These are phyloP conservation scores for Neosalanx taihuensis DNA, from an alignment of 2,797 vertebrate genomes.

Conservation along the genomic window DNA sequence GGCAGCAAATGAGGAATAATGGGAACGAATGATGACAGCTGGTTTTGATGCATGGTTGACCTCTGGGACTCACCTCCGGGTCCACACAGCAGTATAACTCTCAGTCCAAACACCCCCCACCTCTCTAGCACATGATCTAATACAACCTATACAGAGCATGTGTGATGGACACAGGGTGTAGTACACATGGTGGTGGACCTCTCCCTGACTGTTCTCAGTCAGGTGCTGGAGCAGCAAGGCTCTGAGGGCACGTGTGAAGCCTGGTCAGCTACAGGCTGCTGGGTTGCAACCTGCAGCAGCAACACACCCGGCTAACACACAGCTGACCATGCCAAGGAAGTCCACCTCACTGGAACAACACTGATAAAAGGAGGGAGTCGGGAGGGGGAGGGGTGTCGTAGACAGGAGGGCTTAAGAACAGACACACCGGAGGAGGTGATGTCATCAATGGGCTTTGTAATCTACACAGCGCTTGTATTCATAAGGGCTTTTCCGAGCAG, in stretches of 20 bases:
- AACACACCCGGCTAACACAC: constrained; percentile 50
- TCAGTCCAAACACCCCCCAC: too few relatives aligned
- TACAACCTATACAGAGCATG: too few relatives aligned
- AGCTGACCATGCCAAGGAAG: constrained; percentile 68
- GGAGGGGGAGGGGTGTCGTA: constrained; percentile 33
- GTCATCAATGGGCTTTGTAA: constrained; percentile 49
- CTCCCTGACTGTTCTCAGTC: constrained; percentile 3
- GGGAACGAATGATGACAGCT: constrained; percentile 51
- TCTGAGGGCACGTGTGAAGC: constrained; percentile 15
- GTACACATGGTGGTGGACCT: background rate
- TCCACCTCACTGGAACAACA: constrained; percentile 74
- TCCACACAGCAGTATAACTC: background rate
- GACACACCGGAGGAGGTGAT: constrained; percentile 54
- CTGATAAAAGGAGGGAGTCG: constrained; percentile 63
- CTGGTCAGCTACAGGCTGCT: constrained; percentile 39
- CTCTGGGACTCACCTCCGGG: constrained; percentile 29
- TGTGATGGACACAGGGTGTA: too few relatives aligned
- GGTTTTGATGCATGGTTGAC: constrained; percentile 32
- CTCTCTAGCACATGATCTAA: too few relatives aligned
- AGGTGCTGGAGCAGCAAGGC: background rate
- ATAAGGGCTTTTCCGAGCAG: constrained; percentile 22
- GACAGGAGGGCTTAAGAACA: constrained; percentile 42
- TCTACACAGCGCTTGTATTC: constrained; percentile 28
- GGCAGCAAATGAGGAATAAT: constrained; percentile 47
- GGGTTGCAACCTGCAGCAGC: constrained; percentile 50